Conservation (phyloP, 2,888 invertebrate genomes). For the Campoplex capitator region DNA sequence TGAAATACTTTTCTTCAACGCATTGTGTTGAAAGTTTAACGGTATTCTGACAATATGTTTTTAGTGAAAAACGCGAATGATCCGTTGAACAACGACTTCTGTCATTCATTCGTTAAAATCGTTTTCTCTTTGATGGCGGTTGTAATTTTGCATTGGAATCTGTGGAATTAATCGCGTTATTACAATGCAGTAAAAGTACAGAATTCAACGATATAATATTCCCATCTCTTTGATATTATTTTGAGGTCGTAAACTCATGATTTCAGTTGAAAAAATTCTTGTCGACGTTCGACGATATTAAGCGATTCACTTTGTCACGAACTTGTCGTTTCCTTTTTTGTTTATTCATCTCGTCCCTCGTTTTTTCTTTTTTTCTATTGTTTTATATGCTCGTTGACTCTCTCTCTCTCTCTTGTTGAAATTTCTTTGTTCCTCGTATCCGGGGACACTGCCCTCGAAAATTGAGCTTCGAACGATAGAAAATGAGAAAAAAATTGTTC, state of each 20-base stretch:
- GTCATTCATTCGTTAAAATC: neutral
- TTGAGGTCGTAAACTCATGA: neutral
- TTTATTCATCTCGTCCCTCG: neutral
- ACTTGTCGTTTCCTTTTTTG: neutral
- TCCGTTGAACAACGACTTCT: neutral
- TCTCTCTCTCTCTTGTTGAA: slow-evolving; percentile 53
- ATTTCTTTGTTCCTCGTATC: neutral
- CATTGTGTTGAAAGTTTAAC: slow-evolving; percentile 11
- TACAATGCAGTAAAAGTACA: neutral
- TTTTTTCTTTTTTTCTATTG: neutral
- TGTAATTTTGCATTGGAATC: slow-evolving; percentile 1
- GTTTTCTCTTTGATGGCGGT: slow-evolving; percentile 17
- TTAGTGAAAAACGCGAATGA: neutral
- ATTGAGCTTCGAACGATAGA: neutral
- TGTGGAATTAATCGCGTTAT: neutral
- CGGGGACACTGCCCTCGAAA: slow-evolving; percentile 48
- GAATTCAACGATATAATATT: neutral
- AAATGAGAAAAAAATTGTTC: slow-evolving; percentile 16
- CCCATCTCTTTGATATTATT: neutral
- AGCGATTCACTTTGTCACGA: neutral
- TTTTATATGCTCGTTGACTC: slow-evolving; percentile 29
- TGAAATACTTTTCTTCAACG: neutral
- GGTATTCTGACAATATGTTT: neutral
- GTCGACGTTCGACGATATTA: neutral
- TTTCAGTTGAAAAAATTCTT: neutral